These are phyloP conservation scores for Neodiprion fabricii DNA, from an alignment of 1,140 invertebrate genomes.

Conservation along the genomic window DNA sequence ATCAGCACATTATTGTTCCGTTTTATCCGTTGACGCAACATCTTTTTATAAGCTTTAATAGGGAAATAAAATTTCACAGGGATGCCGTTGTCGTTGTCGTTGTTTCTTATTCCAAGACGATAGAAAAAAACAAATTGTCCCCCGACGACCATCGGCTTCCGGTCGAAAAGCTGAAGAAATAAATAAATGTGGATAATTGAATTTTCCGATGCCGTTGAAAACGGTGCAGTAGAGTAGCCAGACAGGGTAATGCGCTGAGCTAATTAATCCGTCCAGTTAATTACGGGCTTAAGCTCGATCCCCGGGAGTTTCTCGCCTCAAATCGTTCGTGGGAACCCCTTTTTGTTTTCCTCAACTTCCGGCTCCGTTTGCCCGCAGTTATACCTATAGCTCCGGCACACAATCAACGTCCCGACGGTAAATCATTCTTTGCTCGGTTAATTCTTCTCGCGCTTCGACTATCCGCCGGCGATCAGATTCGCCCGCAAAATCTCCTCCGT, in stretches of 20 bases:
- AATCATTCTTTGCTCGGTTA: not conserved
- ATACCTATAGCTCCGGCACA: not conserved
- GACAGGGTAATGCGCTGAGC: not conserved
- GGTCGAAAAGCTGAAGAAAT: not conserved
- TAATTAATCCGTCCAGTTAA: constrained; percentile 3
- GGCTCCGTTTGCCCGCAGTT: not conserved
- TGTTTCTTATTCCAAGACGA: no score
- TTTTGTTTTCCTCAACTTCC: no score
- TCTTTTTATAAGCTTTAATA: no score
- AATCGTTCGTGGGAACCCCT: not conserved
- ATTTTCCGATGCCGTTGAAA: not conserved
- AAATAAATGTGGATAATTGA: not conserved
- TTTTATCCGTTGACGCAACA: no score
- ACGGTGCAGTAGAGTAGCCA: not conserved
- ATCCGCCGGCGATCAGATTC: no score
- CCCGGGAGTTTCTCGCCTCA: not conserved
- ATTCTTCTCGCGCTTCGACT: not conserved
- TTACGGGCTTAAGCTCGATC: not conserved
- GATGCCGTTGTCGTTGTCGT: no score
- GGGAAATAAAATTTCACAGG: no score
- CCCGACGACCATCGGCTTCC: no score
- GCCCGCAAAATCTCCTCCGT: no score
- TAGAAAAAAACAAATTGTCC: no score
- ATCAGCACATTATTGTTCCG: no score
- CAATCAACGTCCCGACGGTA: not conserved